Conservation (phyloP, 1,140 invertebrate species). For the Aphelinus atriplicis region DNA sequence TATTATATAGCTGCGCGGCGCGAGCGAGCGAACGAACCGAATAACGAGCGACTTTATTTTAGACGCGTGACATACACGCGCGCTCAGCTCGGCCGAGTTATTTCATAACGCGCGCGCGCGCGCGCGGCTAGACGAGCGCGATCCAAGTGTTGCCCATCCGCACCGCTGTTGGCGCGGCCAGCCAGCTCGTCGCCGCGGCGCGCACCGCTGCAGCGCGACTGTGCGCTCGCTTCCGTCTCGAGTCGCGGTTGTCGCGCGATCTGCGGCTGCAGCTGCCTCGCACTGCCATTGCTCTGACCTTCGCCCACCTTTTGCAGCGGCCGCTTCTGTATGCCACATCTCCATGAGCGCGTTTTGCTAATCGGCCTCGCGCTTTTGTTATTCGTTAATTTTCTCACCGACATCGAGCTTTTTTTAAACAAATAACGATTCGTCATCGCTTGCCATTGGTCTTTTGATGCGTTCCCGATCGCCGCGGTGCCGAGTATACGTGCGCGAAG, state of each 20-base stretch:
- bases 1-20: neutral
- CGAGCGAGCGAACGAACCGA: neutral
- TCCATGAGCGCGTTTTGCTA: no score
- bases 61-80: slow-evolving; percentile 9
- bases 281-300: neutral
- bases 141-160: neutral
- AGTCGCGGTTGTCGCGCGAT: neutral
- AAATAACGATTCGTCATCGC: no score
- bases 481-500: no score
- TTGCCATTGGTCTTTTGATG: no score
- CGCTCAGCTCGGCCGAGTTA: neutral
- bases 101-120: neutral
- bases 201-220: no score
- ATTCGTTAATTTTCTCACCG: no score
- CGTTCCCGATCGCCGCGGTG: no score
- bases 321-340: no score
- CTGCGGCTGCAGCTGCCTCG: neutral
- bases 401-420: no score
- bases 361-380: no score
- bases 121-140: neutral
- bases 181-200: neutral
- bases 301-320: no score
- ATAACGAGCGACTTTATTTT: slow-evolving; percentile 25
- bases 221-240: neutral
- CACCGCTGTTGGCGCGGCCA: neutral